A percentile compares a stretch with the other conserved stretches of the same genome.
phyloP scores from a whole-genome alignment of 2,113 vertebrate genomes.

The Hucho hucho region DNA sequence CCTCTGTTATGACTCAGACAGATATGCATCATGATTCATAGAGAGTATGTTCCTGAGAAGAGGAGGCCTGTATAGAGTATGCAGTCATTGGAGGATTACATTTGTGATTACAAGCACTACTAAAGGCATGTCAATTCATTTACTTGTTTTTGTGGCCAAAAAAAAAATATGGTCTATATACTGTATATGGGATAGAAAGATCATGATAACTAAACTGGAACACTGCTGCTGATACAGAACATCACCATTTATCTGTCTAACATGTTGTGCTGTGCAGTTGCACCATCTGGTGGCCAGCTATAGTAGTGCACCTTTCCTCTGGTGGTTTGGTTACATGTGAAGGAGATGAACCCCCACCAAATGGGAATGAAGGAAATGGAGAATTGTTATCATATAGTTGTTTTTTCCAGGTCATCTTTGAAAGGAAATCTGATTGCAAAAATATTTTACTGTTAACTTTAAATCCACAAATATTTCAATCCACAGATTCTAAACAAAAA shows the following conservation, averaged over 20 bases:
- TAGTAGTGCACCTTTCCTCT: constrained; percentile 19
- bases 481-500: neutral
- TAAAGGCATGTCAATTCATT: neutral
- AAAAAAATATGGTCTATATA: too few species aligned
- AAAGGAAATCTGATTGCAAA: neutral
- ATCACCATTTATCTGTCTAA: neutral
- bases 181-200: neutral
- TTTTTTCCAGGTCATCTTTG: neutral
- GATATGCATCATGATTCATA: neutral
- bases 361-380: neutral
- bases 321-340: neutral
- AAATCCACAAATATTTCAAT: neutral
- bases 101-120: neutral
- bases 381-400: neutral
- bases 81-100: neutral
- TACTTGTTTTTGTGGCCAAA: neutral
- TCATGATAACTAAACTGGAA: neutral
- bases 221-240: neutral
- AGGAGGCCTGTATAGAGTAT: neutral
- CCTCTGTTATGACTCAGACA: neutral
- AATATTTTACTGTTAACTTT: neutral
- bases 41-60: neutral
- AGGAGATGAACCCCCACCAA: constrained; percentile 15
- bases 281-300: constrained; percentile 40
- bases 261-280: neutral